Evolutionary conservation across 2,113 vertebrate species (phyloP).

Genomic region (Heliornis fulica): DNA sequence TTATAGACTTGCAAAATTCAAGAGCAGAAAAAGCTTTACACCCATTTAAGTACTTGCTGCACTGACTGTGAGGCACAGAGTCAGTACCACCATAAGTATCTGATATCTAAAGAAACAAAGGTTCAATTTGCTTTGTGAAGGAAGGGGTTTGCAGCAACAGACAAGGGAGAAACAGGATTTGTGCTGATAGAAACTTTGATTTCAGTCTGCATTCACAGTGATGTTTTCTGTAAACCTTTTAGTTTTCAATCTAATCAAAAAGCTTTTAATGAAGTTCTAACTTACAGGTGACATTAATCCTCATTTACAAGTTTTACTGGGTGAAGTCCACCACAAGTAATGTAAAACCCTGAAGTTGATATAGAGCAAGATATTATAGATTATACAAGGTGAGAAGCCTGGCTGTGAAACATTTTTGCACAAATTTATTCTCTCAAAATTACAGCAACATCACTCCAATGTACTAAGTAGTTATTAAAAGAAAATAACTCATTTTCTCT

Average conservation of each 20-base stretch:
- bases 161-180: neutral
- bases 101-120: neutral
- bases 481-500: neutral
- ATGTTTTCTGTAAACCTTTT: neutral
- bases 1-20: rapidly evolving
- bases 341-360: neutral
- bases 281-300: neutral
- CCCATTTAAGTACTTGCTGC: neutral
- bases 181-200: neutral
- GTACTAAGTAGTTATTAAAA: neutral
- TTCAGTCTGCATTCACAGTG: neutral
- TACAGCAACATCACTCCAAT: neutral
- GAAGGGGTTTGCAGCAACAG: neutral
- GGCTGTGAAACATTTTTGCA: neutral
- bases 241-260: neutral
- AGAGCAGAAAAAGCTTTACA: neutral
- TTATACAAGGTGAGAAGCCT: neutral
- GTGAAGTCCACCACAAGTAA: neutral
- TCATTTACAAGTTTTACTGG: neutral
- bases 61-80: neutral
- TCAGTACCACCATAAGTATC: neutral
- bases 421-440: neutral
- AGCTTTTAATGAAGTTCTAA: neutral
- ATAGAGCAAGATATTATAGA: neutral
- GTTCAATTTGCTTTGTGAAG: neutral